phyloP scores from a whole-genome alignment of 1,140 invertebrate species.

The Leptinotarsa undecemlineata region DNA sequence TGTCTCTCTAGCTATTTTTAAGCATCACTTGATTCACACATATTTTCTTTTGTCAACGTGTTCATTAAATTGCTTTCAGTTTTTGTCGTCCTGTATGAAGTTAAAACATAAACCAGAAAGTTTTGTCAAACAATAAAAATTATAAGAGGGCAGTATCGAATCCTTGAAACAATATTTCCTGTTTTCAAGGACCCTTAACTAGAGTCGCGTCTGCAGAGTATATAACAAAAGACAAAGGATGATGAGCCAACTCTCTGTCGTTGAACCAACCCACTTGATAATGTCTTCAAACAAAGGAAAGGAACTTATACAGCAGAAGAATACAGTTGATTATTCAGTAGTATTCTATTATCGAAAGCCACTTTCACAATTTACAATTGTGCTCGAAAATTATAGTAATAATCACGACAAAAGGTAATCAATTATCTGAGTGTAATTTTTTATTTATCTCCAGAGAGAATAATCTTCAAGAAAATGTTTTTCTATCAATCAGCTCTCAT shows the following conservation, averaged over 20 bases:
- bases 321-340: conserved; percentile 3
- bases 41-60: no score
- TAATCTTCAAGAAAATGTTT: no score
- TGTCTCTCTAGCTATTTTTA: no score
- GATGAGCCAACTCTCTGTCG: conserved; percentile 24
- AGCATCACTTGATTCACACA: no score
- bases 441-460: no score
- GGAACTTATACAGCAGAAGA: conserved; percentile 2
- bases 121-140: neutral
- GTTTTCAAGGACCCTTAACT: conserved; percentile 10
- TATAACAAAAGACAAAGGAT: conserved; percentile 20
- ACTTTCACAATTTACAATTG: neutral
- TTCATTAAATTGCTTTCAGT: no score
- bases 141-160: conserved; percentile 13
- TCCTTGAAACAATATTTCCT: conserved; percentile 18
- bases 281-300: conserved; percentile 20
- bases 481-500: no score
- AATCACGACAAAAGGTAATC: no score
- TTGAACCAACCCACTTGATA: conserved; percentile 15
- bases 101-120: neutral
- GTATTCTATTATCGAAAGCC: conserved; percentile 9
- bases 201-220: conserved; percentile 14
- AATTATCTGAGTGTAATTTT: no score
- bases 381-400: no score
- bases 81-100: no score